These are phyloP conservation scores for Scaptomyza flava DNA, from an alignment of 2,888 invertebrate species.

Conservation along the genomic window DNA sequence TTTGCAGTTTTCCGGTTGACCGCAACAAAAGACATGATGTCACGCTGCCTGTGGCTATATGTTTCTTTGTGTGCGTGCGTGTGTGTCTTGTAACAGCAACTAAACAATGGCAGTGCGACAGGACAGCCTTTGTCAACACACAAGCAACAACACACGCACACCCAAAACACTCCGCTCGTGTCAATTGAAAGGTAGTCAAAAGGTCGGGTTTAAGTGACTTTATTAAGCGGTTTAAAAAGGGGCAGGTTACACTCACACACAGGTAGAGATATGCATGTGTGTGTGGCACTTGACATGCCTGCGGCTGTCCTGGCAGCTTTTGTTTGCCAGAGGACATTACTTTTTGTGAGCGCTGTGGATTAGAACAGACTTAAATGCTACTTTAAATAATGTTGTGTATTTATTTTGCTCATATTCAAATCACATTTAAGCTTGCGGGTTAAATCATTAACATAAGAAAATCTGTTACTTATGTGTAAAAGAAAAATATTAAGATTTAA, in stretches of 20 bases:
- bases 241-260: slow-evolving; percentile 61
- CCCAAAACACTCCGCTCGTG: slow-evolving; percentile 50
- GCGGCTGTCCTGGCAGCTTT: slow-evolving; percentile 45
- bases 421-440: background rate
- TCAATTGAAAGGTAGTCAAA: slow-evolving; percentile 75
- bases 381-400: slow-evolving; percentile 48
- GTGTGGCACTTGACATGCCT: slow-evolving; percentile 64
- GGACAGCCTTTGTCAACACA: slow-evolving; percentile 58
- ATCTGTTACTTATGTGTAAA: background rate
- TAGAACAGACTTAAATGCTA: slow-evolving; percentile 35
- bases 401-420: slow-evolving; percentile 8
- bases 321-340: slow-evolving; percentile 30
- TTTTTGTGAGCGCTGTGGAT: slow-evolving; percentile 33
- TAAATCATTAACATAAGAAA: background rate
- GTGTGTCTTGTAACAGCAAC: slow-evolving; percentile 62
- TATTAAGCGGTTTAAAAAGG: slow-evolving; percentile 81
- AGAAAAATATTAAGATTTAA: background rate
- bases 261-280: slow-evolving; percentile 32
- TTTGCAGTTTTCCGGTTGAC: slow-evolving; percentile 83
- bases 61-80: slow-evolving; percentile 3
- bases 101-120: slow-evolving; percentile 71
- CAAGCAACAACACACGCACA: slow-evolving; percentile 13
- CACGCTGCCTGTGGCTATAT: slow-evolving; percentile 68
- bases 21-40: slow-evolving; percentile 84
- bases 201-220: slow-evolving; percentile 81